These are phyloP conservation scores for Papilio gigon DNA, from an alignment of 2,888 invertebrate genomes.

Conservation along the genomic window DNA sequence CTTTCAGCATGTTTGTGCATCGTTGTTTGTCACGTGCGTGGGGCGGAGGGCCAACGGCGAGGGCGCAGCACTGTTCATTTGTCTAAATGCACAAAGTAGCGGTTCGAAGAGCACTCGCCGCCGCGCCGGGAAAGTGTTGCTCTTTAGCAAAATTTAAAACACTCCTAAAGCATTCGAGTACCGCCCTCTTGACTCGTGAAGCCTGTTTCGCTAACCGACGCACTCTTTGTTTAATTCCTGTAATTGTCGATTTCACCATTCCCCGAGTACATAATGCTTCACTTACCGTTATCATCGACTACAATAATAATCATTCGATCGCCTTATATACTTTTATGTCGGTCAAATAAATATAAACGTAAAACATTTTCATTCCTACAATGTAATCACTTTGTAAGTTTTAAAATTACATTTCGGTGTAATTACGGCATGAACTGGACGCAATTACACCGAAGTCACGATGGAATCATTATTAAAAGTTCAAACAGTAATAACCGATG, in stretches of 20 bases:
- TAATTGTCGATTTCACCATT: constrained; percentile 55
- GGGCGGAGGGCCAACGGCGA: constrained; percentile 69
- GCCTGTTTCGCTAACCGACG: constrained; percentile 60
- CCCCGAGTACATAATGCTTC: constrained; percentile 34
- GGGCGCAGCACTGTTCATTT: constrained; percentile 80
- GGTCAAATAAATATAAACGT: constrained; percentile 42
- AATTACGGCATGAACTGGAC: constrained; percentile 53
- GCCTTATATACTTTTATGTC: constrained; percentile 22
- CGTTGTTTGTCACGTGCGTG: constrained; percentile 67
- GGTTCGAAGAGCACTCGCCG: constrained; percentile 67
- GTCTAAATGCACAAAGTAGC: constrained; percentile 75
- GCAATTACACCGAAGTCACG: constrained; percentile 56
- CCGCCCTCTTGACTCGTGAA: constrained; percentile 41
- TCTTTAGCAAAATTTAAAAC: constrained; percentile 80
- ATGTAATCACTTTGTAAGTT: constrained; percentile 66
- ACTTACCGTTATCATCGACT: constrained; percentile 28
- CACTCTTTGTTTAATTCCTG: constrained; percentile 57
- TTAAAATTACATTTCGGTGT: constrained; percentile 59
- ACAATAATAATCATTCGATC: constrained; percentile 36
- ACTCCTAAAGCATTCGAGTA: constrained; percentile 61
- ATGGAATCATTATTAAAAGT: constrained; percentile 72
- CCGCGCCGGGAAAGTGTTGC: constrained; percentile 80
- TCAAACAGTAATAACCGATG: constrained; percentile 73
- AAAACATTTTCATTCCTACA: constrained; percentile 48
- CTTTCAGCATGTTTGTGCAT: constrained; percentile 46